These are phyloP conservation scores for Cataglyphis livida DNA, from an alignment of 2,888 invertebrate genomes.

Conservation along the genomic window DNA sequence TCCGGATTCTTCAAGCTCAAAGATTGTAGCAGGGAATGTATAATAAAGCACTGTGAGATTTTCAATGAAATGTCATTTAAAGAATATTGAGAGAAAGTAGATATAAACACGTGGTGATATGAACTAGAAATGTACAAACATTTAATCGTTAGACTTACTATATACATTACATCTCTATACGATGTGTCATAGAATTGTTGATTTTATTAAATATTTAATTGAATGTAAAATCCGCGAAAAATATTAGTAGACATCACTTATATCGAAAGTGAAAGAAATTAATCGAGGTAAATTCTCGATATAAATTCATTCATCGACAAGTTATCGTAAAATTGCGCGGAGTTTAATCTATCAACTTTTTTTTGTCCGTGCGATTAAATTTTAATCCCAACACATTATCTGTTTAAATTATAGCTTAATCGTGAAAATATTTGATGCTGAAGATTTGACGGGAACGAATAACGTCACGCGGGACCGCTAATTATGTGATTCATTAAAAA, in stretches of 20 bases:
- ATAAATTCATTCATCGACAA: background rate
- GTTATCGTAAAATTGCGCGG: background rate
- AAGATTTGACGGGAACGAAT: background rate
- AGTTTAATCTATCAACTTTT: background rate
- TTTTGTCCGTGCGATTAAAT: background rate
- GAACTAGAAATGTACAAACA: background rate
- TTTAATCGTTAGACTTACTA: background rate
- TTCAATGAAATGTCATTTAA: background rate
- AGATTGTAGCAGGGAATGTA: background rate
- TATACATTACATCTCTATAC: background rate
- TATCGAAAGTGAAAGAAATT: background rate
- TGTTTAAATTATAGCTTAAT: background rate
- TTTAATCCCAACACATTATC: background rate
- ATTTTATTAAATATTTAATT: background rate
- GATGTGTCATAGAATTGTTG: background rate
- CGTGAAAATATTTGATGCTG: background rate
- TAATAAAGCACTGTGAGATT: background rate
- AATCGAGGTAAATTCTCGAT: background rate
- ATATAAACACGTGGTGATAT: background rate
- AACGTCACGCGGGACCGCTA: background rate
- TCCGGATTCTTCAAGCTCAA: constrained; percentile 20
- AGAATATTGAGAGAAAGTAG: background rate
- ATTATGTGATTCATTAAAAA: background rate
- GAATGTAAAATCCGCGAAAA: background rate
- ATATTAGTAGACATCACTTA: background rate